Base-by-base conservation (phyloP, 2,888 invertebrate genomes). In the Plebejus argus region DNA sequence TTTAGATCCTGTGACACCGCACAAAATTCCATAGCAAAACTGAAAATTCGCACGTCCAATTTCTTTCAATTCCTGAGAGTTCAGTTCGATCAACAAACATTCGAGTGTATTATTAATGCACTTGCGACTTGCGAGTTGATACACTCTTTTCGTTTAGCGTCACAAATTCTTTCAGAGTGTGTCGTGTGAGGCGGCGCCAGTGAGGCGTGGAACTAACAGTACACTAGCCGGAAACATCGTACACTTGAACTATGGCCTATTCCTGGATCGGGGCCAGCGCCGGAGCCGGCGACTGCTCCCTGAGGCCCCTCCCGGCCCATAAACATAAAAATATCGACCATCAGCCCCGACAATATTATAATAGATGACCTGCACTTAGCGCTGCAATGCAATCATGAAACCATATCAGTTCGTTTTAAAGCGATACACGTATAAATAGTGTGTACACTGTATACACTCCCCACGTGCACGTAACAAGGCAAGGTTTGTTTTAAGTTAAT, bases 181-280 rank as follows among this genome's bases (percentile, higher is more conserved):
- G n/a, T n/a, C n/a, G n/a, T n/a, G n/a, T 77, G 77, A 77, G 58
- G 77, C 23, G 84, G 85, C 85, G 85, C 84, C 87, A 84, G 82
- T 83, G 79, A 82, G 81, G 84, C 82, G 81, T 83, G 80, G 81
- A 81, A 82, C 82, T 82, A 83, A 83, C 81, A 81, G 81, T 78
- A 82, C 81, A 82, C 79, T 79, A 83, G 84, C 87, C 87, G 88
- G 89, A 90, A 88, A 87, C 84, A 84, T 85, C 84, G 88, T 90
- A 89, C 90, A 91, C 91, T 91, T 91, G 91, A 91, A 91, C 90
- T 87, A 88, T 86, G 83, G 87, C 85, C 88, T 89, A 89, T 90
- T 89, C 87, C 89, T 91, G 90, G 91, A 90, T 85, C 85, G 86
- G 83, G 88, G 89, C 91, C 90, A 90, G 89, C 85, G 85, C 81